These are phyloP conservation scores for Manis javanica DNA, from an alignment of 2,797 vertebrate genomes.

Conservation along the genomic window DNA sequence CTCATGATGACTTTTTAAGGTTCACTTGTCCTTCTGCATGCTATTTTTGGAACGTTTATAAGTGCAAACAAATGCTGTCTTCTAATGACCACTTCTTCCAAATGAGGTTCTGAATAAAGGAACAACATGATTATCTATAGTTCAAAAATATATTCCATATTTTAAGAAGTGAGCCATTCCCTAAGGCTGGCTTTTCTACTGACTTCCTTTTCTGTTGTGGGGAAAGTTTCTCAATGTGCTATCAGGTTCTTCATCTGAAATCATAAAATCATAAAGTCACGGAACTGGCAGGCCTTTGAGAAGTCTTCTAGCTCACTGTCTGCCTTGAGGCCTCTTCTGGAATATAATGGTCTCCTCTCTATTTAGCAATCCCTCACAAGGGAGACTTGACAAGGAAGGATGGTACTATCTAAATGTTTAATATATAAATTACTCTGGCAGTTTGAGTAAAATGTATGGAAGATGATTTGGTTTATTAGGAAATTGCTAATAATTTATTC, in stretches of 20 bases:
- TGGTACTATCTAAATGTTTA: conserved; percentile 82
- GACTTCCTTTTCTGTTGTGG: conserved; percentile 9
- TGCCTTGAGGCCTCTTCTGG: conserved; percentile 65
- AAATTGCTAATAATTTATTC: conserved; percentile 84
- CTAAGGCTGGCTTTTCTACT: neutral
- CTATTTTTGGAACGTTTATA: neutral
- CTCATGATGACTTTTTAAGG: neutral
- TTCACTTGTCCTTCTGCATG: neutral
- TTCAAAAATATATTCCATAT: neutral
- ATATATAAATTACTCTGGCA: conserved; percentile 81
- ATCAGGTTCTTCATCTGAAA: conserved; percentile 48
- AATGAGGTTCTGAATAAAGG: conserved; percentile 49
- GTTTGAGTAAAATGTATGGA: conserved; percentile 81
- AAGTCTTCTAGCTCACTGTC: conserved; percentile 28
- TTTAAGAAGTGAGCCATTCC: neutral
- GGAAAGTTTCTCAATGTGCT: conserved; percentile 35
- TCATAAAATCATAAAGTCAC: conserved; percentile 34
- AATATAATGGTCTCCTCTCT: conserved; percentile 71
- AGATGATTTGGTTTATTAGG: conserved; percentile 81
- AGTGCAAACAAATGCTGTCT: neutral
- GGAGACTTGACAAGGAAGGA: conserved; percentile 78
- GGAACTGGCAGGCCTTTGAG: conserved; percentile 41
- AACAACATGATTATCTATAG: neutral
- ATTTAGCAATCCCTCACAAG: conserved; percentile 54
- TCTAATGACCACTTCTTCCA: conserved; percentile 19